Conservation (phyloP, 2,888 invertebrate species). For the Drosophila limbata region DNA sequence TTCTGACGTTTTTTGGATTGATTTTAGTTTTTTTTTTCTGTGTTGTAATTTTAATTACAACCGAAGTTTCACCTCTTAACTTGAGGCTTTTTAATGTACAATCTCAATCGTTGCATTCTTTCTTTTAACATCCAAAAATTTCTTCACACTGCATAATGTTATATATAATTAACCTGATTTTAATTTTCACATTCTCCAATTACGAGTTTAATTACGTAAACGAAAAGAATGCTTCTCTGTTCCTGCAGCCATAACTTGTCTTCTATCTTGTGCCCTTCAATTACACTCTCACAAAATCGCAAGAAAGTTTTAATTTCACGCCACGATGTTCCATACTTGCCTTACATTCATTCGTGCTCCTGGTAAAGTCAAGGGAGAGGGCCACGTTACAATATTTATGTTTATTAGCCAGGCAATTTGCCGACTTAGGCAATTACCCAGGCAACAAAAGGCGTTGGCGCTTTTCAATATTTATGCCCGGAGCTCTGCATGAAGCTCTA, state of each 20-base stretch:
- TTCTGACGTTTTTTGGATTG: too few relatives aligned
- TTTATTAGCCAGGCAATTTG: slow-evolving; percentile 76
- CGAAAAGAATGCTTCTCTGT: slow-evolving; percentile 3
- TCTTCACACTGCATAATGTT: background rate
- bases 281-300: slow-evolving; percentile 35
- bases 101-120: too few relatives aligned
- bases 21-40: too few relatives aligned
- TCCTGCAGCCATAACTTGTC: slow-evolving; percentile 25
- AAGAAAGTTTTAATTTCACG: slow-evolving; percentile 44
- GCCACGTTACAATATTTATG: slow-evolving; percentile 65
- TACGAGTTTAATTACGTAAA: slow-evolving; percentile 23
- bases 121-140: too few relatives aligned
- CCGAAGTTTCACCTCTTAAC: too few relatives aligned
- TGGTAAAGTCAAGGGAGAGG: background rate
- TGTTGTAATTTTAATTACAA: too few relatives aligned
- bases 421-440: slow-evolving; percentile 76
- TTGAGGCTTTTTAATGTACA: too few relatives aligned
- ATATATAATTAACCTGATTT: background rate
- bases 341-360: slow-evolving; percentile 9
- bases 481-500: slow-evolving; percentile 32
- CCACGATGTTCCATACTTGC: background rate
- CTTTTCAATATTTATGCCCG: slow-evolving; percentile 77
- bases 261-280: slow-evolving; percentile 19
- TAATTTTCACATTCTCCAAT: slow-evolving; percentile 10
- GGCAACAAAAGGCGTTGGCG: slow-evolving; percentile 72